Conservation (phyloP, 2,888 invertebrate species). For the Spicauda simplicius region DNA sequence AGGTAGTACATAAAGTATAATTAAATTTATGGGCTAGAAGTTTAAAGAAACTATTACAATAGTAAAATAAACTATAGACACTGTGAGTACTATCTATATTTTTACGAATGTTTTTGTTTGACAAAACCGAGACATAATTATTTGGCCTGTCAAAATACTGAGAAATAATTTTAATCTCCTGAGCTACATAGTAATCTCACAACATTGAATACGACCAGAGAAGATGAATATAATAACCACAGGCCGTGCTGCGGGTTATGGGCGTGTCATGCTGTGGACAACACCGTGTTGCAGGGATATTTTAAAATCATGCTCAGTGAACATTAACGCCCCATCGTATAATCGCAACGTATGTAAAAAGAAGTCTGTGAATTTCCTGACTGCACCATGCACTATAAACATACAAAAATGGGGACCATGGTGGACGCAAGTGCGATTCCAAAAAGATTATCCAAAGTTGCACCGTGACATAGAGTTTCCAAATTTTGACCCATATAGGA, state of each 20-base stretch:
- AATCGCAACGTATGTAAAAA: constrained; percentile 13
- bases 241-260: constrained; percentile 39
- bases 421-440: constrained; percentile 70
- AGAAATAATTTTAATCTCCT: background rate
- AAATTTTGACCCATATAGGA: constrained; percentile 69
- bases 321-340: background rate
- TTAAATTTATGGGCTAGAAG: no score
- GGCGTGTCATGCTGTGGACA: constrained; percentile 33
- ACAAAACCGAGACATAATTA: background rate
- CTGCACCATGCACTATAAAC: background rate
- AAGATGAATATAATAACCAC: constrained; percentile 35
- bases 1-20: no score
- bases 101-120: background rate
- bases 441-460: constrained; percentile 59
- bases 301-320: constrained; percentile 38
- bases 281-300: constrained; percentile 49
- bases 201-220: no score
- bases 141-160: background rate
- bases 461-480: constrained; percentile 70
- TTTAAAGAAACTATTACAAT: no score
- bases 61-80: no score
- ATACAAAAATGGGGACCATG: constrained; percentile 19
- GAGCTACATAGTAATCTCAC: no score
- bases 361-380: background rate
- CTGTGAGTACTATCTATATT: no score